Conservation (phyloP, 2,888 invertebrate species). For the Gryllus longicercus region DNA sequence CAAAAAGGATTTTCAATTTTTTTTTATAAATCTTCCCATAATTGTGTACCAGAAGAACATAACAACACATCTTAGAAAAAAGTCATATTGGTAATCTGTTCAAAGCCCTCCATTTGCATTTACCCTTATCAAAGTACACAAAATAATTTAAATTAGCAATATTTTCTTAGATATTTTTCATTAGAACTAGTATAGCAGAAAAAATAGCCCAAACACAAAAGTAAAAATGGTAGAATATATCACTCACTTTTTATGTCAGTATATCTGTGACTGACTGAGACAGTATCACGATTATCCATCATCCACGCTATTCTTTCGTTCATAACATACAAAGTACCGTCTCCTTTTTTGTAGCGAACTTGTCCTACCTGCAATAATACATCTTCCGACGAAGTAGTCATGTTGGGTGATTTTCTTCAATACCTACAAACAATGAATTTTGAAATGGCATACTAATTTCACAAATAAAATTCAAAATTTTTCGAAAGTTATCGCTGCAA, state of each 20-base stretch:
- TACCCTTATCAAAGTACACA: no score
- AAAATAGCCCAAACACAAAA: no score
- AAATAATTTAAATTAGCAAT: no score
- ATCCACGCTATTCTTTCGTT: constrained; percentile 95
- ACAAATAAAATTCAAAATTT: background rate
- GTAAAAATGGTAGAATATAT: background rate
- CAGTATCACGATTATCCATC: constrained; percentile 86
- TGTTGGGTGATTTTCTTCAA: constrained; percentile 46
- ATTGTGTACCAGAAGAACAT: constrained; percentile 22
- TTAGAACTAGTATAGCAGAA: no score
- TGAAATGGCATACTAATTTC: background rate
- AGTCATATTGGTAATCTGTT: no score
- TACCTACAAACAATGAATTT: background rate
- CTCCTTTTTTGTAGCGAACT: constrained; percentile 93
- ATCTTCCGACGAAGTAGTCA: constrained; percentile 91
- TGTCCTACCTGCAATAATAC: constrained; percentile 87
- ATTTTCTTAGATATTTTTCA: no score
- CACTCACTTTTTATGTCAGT: constrained; percentile 88
- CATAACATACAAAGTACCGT: constrained; percentile 94
- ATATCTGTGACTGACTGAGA: constrained; percentile 89
- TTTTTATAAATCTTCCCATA: background rate
- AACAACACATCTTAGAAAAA: background rate
- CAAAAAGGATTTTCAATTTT: background rate
- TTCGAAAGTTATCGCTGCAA: background rate
- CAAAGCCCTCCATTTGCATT: no score